Evolutionary conservation across 2,888 invertebrate genomes (phyloP).

Genomic region (Heliconius charithonia): DNA sequence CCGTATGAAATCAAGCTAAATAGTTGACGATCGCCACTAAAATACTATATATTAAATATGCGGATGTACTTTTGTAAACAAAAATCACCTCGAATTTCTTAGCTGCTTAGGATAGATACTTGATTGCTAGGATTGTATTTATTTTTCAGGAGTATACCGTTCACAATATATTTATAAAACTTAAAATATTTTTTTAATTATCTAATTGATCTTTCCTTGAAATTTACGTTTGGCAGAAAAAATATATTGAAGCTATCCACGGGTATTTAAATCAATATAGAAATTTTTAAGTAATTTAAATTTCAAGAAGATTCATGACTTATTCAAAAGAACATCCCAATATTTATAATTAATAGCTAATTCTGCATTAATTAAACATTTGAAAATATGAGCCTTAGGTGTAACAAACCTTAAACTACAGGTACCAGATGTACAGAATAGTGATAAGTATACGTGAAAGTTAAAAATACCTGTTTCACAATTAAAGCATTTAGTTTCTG

Average conservation of each 20-base stretch:
- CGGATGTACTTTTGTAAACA: neutral
- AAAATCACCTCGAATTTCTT: neutral
- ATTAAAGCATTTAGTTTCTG: conserved; percentile 81
- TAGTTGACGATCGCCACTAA: conserved; percentile 18
- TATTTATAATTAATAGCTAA: conserved; percentile 17
- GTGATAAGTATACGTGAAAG: conserved; percentile 68
- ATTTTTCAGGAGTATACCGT: neutral
- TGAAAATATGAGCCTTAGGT: conserved; percentile 30
- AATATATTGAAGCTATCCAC: neutral
- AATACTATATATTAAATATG: neutral
- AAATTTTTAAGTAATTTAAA: no score
- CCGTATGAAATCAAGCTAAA: neutral
- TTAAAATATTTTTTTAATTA: neutral
- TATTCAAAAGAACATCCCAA: conserved; percentile 4
- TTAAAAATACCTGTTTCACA: conserved; percentile 82
- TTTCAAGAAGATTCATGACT: neutral
- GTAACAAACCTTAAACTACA: conserved; percentile 61
- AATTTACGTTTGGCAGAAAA: neutral
- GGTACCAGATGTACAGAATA: conserved; percentile 62
- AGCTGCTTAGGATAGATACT: neutral
- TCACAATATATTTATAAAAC: no score
- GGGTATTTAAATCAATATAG: no score
- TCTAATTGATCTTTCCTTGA: neutral
- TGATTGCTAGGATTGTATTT: no score
- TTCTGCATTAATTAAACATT: conserved; percentile 15